Evolutionary conservation across 53 echinoderm and acorn worm genomes (phyloP), one percentile per base, ranked within the genome.

Genomic region (Apostichopus leukothele): DNA sequence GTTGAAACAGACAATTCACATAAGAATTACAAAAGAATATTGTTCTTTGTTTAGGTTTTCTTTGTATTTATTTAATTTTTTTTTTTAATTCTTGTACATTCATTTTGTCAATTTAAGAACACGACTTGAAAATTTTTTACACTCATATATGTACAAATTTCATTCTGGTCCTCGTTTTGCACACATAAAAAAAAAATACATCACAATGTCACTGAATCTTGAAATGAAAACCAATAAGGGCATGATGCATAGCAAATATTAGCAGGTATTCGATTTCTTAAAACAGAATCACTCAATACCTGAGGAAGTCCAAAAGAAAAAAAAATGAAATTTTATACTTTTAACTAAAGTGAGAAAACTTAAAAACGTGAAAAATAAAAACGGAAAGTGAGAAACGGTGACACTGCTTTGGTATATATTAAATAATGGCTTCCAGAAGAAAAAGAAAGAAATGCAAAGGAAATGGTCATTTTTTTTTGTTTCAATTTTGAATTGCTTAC

Each of bases 121-220:
- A 79, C 51, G 50, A 79, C 79, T 51, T 51, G 22, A 79, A 79
- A 79, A 79, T 51, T 79, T 79, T 79, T 79, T 79, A 79, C 79
- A 79, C 79, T 79, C 79, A 39, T 79, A 79, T 39, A 39, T 79
- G 39, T 79, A 79, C 79, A 79, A 53, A 53, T 50, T 78, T 51
- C 79, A 79, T 51, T 63, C 53, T 81, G 81, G 54, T 59, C 7
- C 55, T 54, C 55, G 27, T 52, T 59, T 54, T 81, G 81, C 55
- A 81, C 55, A 54, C 54, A 59, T 21, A 54, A 59, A 81, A 22
- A 57, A 81, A 81, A 81, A 39, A 39, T 39, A 39, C 2, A 39
- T 39, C 39, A 51, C 57, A 54, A 26, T 77, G n/a, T 77, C 52
- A 39, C 39, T 39, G 39, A 39, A 39, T 39, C 39, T 39, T 39